Evolutionary conservation across 2,888 invertebrate genomes (phyloP).

Genomic region (Rotaria magnacalcarata): DNA sequence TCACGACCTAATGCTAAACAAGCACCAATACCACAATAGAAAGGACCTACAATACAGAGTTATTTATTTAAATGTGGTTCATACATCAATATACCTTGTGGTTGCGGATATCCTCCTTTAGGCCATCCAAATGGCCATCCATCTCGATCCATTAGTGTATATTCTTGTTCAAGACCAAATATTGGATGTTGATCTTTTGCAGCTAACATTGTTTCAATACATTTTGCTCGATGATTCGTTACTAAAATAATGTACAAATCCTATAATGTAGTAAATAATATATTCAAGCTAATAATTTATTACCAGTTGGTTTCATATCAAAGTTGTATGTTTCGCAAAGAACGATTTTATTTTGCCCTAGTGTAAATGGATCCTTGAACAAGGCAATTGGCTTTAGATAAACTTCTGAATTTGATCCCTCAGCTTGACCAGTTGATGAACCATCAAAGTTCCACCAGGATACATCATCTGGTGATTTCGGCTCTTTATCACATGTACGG

Average conservation of each 20-base stretch:
- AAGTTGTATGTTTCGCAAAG: constrained; percentile 69
- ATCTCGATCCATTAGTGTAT: constrained; percentile 61
- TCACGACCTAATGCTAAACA: constrained; percentile 42
- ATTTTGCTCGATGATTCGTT: constrained; percentile 55
- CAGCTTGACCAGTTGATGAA: constrained; percentile 42
- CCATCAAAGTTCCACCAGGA: constrained; percentile 46
- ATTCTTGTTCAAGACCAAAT: constrained; percentile 65
- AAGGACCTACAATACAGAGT: background rate
- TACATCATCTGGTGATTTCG: constrained; percentile 46
- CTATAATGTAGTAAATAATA: too few relatives aligned
- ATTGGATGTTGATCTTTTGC: constrained; percentile 55
- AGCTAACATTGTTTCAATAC: constrained; percentile 60
- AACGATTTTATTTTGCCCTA: constrained; percentile 50
- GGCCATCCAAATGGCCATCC: constrained; percentile 59
- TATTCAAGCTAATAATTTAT: background rate
- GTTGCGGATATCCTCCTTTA: constrained; percentile 56
- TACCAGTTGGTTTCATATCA: constrained; percentile 72
- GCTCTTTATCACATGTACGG: constrained; percentile 37
- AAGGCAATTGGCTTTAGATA: constrained; percentile 44
- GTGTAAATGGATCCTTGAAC: constrained; percentile 50
- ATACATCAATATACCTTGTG: constrained; percentile 50
- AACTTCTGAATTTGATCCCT: constrained; percentile 43
- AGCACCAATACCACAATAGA: constrained; percentile 46
- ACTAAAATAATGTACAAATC: constrained; percentile 54
- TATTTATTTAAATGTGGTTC: background rate